Evolutionary conservation across 2,888 invertebrate species (phyloP).

Genomic region (Aromia moschata): DNA sequence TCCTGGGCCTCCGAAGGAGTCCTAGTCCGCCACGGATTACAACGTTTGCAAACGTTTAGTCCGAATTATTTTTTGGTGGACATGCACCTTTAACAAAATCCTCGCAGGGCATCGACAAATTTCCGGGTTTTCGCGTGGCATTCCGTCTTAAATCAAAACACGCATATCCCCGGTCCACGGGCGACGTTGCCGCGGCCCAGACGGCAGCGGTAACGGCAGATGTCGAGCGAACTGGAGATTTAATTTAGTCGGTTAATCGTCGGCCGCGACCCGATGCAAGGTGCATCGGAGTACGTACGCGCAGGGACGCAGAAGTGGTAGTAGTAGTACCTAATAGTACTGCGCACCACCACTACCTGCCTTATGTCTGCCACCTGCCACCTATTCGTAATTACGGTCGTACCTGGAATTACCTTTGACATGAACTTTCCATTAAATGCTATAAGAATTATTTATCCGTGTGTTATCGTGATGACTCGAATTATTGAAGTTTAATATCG

Average conservation of each 20-base stretch:
- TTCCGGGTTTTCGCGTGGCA: too few species aligned
- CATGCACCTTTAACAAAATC: too few species aligned
- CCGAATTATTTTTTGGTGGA: too few species aligned
- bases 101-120: too few species aligned
- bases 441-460: neutral
- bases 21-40: too few species aligned
- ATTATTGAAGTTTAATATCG: too few species aligned
- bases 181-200: neutral
- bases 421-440: constrained; percentile 23
- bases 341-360: constrained; percentile 41
- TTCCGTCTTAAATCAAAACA: constrained; percentile 25
- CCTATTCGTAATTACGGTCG: constrained; percentile 32
- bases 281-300: constrained; percentile 43
- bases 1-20: too few species aligned
- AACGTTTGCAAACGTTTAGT: too few species aligned
- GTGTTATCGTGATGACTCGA: neutral
- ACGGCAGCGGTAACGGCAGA: constrained; percentile 17
- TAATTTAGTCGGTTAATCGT: constrained; percentile 31
- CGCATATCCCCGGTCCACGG: constrained; percentile 17
- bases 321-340: too few species aligned
- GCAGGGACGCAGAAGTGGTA: too few species aligned
- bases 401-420: constrained; percentile 27
- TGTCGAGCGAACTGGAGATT: constrained; percentile 20
- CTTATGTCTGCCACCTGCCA: constrained; percentile 46
- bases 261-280: constrained; percentile 50